phyloP scores from a whole-genome alignment of 2,113 vertebrate genomes.

The Trogon surrucura region DNA sequence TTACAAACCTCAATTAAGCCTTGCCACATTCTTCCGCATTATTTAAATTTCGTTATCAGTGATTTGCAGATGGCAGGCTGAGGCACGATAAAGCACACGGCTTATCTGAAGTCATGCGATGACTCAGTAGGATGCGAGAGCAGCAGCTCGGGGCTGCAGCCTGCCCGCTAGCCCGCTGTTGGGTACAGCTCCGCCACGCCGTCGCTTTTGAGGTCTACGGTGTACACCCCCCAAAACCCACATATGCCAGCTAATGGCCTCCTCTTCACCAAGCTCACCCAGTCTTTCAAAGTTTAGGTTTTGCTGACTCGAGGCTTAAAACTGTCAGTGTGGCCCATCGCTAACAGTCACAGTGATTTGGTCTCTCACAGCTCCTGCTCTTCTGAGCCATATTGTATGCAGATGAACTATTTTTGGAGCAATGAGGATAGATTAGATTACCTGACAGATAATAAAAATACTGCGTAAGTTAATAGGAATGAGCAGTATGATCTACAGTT shows the following conservation, averaged over 20 bases:
- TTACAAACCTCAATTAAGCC: not conserved
- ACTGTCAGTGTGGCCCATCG: not conserved
- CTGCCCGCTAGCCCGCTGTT: rapidly evolving
- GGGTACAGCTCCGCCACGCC: not conserved
- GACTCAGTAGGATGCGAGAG: not conserved
- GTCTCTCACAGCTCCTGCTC: not conserved
- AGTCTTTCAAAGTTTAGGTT: not conserved
- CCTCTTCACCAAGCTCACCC: not conserved
- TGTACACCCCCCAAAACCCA: not conserved
- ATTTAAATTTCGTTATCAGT: constrained; percentile 37
- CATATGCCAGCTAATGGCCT: not conserved
- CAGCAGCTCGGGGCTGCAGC: not conserved
- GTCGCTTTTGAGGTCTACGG: rapidly evolving
- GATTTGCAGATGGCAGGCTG: constrained; percentile 41
- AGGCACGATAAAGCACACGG: not conserved
- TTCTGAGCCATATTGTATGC: not conserved
- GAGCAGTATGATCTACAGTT: not conserved
- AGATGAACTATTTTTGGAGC: constrained; percentile 6
- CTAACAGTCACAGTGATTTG: not conserved
- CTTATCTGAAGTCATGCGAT: not conserved
- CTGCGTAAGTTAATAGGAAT: not conserved
- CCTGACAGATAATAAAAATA: not conserved
- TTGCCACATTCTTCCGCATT: not conserved
- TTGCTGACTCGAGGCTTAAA: not conserved
- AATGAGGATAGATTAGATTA: not conserved